Evolutionary conservation across 2,888 invertebrate genomes (phyloP), one percentile per base, ranked within the genome.

Genomic region (Linnaemya tessellans): DNA sequence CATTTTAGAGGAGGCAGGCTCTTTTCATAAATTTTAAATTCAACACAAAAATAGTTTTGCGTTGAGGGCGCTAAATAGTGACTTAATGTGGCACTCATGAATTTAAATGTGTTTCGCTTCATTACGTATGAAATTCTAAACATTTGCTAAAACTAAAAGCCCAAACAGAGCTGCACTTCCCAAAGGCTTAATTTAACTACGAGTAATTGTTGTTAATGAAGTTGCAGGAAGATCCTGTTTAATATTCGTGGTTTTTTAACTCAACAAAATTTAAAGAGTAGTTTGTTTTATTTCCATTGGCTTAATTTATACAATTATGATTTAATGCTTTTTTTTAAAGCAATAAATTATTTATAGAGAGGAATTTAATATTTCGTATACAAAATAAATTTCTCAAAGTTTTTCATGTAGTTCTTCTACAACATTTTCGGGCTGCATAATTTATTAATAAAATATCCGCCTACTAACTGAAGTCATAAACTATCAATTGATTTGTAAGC

Each of bases 141-240:
- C 18, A 58, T 15, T 15, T 46, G 46, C 10, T 35, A 58, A 35
- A 35, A 18, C 30, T 22, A 20, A 41, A 60, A 38, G 5, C 38
- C 18, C 11, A 54, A 56, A 67, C 30, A n/a, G 10, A 30, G 67
- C 35, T 60, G 54, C 15, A 62, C 67, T 67, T 73, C 77, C 77
- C 58, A 18, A 62, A 73, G 73, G 77, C 54, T 62, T 84, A 78
- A 84, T 84, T 80, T 78, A 73, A 80, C 84, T n/a, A n/a, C n/a
- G 8, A 7, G 8, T 78, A 81, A 84, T 84, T 84, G 78, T 65
- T 71, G 67, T 64, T 81, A 84, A 80, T 80, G 74, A 60, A 80
- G 64, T 74, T 62, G 22, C 70, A 20, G 10, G 15, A 7, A 56
- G 4, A 38, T 11, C 11, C 3, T 18, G 20, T 22, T 51, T 22